A percentile compares a stretch with the other conserved stretches of the same genome.
Evolutionary conservation across 2,113 vertebrate species (phyloP).

Genomic region (Pygoscelis adeliae): DNA sequence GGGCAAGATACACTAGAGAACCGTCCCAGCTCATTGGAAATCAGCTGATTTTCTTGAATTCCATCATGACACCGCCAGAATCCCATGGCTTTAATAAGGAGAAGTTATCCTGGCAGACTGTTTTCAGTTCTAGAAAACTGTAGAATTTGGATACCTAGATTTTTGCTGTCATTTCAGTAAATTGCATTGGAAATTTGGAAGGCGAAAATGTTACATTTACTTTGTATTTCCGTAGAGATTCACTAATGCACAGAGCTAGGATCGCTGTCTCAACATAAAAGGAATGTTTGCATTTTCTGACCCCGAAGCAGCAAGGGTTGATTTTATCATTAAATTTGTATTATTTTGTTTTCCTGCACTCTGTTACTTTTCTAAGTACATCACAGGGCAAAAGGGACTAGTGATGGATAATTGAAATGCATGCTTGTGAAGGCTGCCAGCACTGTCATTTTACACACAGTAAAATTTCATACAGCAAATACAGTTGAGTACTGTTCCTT

Average conservation of each 20-base stretch:
- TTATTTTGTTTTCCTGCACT: slow-evolving; percentile 29
- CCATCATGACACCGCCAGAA: neutral
- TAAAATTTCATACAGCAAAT: neutral
- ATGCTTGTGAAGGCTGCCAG: neutral
- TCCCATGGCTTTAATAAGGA: neutral
- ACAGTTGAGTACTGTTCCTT: neutral
- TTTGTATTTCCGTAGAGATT: neutral
- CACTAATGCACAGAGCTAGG: neutral
- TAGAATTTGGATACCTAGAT: neutral
- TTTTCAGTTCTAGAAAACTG: neutral
- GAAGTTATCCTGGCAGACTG: neutral
- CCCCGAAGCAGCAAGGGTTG: slow-evolving; percentile 13
- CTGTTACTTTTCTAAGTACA: slow-evolving; percentile 10
- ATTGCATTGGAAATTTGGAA: neutral
- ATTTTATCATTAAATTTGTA: slow-evolving; percentile 44
- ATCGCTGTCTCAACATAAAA: neutral
- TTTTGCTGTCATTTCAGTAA: neutral
- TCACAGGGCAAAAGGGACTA: slow-evolving; percentile 36
- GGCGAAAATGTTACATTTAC: neutral
- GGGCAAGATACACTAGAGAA: neutral
- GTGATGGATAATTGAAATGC: slow-evolving; percentile 4
- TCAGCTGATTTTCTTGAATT: neutral
- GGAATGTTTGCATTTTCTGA: neutral
- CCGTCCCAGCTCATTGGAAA: neutral
- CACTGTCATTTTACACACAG: neutral